These are phyloP conservation scores for Uromys caudimaculatus DNA, from an alignment of 2,797 vertebrate genomes.

Conservation along the genomic window DNA sequence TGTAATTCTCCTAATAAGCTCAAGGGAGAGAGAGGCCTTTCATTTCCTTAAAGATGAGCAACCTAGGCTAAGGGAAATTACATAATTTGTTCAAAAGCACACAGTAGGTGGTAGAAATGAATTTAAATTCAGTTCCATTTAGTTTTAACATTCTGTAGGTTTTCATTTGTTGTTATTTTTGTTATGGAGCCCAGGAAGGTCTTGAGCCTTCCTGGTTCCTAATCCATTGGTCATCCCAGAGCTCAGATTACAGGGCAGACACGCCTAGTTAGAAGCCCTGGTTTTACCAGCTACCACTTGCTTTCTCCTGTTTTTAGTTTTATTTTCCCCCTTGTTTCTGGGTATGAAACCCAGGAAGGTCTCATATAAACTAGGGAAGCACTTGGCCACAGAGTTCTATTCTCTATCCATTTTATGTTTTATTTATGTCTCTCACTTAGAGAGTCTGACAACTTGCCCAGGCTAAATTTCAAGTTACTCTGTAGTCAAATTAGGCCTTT, in stretches of 20 bases:
- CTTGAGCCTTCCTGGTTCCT: not conserved
- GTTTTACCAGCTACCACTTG: not conserved
- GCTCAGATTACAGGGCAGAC: not conserved
- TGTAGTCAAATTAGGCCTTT: too few relatives aligned
- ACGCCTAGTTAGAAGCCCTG: not conserved
- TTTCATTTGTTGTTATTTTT: not conserved
- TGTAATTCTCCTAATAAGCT: conserved; percentile 19
- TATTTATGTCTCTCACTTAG: not conserved
- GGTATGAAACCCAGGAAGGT: not conserved
- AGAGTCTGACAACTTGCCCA: not conserved
- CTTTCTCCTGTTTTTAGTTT: not conserved
- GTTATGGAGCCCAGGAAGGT: not conserved
- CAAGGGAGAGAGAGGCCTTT: not conserved
- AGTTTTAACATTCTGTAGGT: not conserved
- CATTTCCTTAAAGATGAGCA: not conserved
- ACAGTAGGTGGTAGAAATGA: not conserved
- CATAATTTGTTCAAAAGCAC: not conserved
- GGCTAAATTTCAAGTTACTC: not conserved
- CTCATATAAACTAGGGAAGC: not conserved
- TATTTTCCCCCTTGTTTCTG: not conserved
- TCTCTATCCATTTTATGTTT: not conserved
- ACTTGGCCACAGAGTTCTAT: not conserved
- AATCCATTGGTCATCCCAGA: not conserved
- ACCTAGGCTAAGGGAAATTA: not conserved
- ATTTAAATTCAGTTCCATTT: conserved; percentile 19